Percentiles rank a stretch among this genome's conserved stretches.
These are phyloP conservation scores for Cerceris rybyensis DNA, from an alignment of 2,888 invertebrate species.

Conservation along the genomic window DNA sequence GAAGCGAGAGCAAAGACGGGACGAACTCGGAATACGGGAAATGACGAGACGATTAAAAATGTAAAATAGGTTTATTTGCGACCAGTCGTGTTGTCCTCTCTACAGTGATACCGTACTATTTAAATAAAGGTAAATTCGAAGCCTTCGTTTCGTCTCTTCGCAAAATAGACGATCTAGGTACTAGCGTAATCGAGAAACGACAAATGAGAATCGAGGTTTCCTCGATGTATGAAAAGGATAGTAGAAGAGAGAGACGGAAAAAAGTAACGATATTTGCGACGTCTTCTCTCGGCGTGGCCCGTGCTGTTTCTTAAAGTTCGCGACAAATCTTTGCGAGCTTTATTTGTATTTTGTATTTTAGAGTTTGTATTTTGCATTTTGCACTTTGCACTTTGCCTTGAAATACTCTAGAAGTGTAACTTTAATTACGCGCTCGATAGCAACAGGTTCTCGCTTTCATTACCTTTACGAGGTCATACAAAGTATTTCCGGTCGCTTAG, in stretches of 20 bases:
- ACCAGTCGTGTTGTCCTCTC: constrained; percentile 72
- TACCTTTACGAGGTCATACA: too few species aligned
- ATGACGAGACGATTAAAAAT: constrained; percentile 74
- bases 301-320: too few species aligned
- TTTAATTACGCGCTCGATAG: constrained; percentile 60
- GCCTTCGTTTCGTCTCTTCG: constrained; percentile 36
- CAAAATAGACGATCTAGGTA: constrained; percentile 14
- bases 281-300: too few species aligned
- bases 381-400: constrained; percentile 40
- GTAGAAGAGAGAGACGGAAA: too few species aligned
- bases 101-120: constrained; percentile 69
- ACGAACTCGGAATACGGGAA: constrained; percentile 32
- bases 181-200: background rate
- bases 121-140: constrained; percentile 60
- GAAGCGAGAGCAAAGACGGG: background rate
- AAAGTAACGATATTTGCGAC: too few species aligned
- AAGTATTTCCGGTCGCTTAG: too few species aligned
- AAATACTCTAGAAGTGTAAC: constrained; percentile 67
- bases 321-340: too few species aligned
- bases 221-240: too few species aligned
- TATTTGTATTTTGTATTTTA: constrained; percentile 28
- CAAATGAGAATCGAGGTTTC: background rate
- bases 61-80: constrained; percentile 79
- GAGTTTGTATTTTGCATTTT: constrained; percentile 36
- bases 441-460: background rate